phyloP scores from a whole-genome alignment of 2,797 vertebrate species.

The Pseudochaenichthys georgianus region DNA sequence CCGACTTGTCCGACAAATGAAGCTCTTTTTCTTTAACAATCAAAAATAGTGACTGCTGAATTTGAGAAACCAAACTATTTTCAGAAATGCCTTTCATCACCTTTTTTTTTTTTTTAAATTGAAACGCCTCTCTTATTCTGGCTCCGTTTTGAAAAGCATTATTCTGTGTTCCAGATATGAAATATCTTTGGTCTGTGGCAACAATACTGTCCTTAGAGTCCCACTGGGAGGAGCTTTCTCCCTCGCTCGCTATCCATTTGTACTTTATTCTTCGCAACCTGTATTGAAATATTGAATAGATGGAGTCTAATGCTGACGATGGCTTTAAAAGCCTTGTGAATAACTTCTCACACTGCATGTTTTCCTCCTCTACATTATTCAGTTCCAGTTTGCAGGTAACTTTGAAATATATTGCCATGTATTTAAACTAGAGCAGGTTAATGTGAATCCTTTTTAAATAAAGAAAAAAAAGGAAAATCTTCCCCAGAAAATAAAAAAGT shows the following conservation, averaged over 20 bases:
- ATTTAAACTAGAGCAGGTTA: constrained; percentile 59
- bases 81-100: background rate
- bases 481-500: constrained; percentile 25
- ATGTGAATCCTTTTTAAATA: constrained; percentile 30
- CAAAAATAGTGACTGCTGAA: constrained; percentile 14
- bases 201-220: constrained; percentile 60
- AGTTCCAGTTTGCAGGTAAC: constrained; percentile 66
- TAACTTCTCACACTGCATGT: constrained; percentile 64
- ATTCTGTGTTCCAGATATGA: constrained; percentile 44
- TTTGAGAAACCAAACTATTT: constrained; percentile 23
- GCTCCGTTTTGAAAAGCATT: constrained; percentile 30
- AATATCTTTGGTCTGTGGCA: constrained; percentile 52
- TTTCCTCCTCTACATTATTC: constrained; percentile 66
- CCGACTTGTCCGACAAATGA: background rate
- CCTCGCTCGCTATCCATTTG: constrained; percentile 47
- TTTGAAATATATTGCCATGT: constrained; percentile 52
- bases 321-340: constrained; percentile 77
- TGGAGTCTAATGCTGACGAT: constrained; percentile 78
- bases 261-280: constrained; percentile 62
- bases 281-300: constrained; percentile 84
- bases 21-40: constrained; percentile 12
- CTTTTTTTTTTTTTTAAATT: constrained; percentile 5
- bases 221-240: constrained; percentile 57
- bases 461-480: constrained; percentile 31
- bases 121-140: constrained; percentile 1